Evolutionary conservation across 2,888 invertebrate genomes (phyloP).

Genomic region (Mythimna ferrago): DNA sequence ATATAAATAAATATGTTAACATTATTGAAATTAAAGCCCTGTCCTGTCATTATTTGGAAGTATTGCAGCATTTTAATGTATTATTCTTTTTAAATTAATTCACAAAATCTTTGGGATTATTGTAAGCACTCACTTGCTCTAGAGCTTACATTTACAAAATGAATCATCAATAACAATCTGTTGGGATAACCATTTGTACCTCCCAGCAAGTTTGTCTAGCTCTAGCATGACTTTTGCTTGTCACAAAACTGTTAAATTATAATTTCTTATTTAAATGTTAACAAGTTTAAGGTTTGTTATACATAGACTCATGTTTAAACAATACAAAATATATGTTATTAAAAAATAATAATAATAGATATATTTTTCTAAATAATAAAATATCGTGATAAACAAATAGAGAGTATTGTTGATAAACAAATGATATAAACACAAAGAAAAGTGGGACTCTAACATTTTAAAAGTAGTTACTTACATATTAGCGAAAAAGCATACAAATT

Average conservation of each 20-base stretch:
- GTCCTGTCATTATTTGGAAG: slow-evolving; percentile 37
- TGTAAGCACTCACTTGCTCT: neutral
- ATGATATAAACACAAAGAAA: neutral
- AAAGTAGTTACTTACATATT: slow-evolving; percentile 18
- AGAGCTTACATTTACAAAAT: neutral
- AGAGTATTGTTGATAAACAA: slow-evolving; percentile 27
- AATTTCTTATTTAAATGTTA: neutral
- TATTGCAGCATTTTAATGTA: slow-evolving; percentile 28
- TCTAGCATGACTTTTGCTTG: neutral
- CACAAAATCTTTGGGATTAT: slow-evolving; percentile 17
- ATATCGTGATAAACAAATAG: slow-evolving; percentile 5
- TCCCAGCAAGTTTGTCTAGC: neutral
- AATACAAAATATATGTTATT: slow-evolving; percentile 38
- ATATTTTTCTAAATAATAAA: slow-evolving; percentile 49
- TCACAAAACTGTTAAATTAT: slow-evolving; percentile 15
- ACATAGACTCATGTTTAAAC: slow-evolving; percentile 14
- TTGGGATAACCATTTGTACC: slow-evolving; percentile 4
- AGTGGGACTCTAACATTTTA: slow-evolving; percentile 7
- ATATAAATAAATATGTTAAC: slow-evolving; percentile 23
- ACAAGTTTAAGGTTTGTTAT: slow-evolving; percentile 12
- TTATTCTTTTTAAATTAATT: neutral
- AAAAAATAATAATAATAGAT: slow-evolving; percentile 32
- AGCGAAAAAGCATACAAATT: slow-evolving; percentile 17
- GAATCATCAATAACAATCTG: neutral
- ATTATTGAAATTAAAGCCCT: slow-evolving; percentile 34